Percentiles rank a stretch among this genome's conserved stretches.
phyloP scores from a whole-genome alignment of 2,113 vertebrate genomes.

The Pterocles burchelli region DNA sequence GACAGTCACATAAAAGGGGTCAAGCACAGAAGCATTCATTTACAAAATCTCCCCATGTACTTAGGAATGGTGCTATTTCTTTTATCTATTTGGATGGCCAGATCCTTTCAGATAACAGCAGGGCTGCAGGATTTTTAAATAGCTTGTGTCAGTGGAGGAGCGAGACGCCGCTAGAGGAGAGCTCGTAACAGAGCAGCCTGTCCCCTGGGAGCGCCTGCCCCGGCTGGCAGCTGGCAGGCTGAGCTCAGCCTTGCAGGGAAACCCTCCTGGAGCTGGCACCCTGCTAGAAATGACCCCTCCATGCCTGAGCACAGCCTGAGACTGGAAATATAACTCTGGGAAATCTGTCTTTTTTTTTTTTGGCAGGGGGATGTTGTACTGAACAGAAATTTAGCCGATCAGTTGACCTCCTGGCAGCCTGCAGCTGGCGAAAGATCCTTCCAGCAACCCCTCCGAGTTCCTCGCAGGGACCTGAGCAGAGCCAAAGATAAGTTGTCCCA shows the following conservation, averaged over 20 bases:
- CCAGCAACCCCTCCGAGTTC: accelerated
- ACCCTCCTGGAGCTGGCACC: not conserved
- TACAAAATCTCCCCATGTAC: not conserved
- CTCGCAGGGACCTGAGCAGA: not conserved
- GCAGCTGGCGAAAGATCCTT: not conserved
- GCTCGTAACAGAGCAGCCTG: accelerated
- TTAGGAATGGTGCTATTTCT: not conserved
- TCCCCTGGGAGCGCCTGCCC: not conserved
- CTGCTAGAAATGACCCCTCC: not conserved
- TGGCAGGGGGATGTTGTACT: not conserved
- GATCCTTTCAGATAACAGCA: not conserved
- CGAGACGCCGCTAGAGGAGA: accelerated
- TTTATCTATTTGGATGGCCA: not conserved
- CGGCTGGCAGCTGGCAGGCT: accelerated
- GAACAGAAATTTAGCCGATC: not conserved
- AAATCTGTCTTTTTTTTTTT: not conserved
- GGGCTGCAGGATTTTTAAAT: not conserved
- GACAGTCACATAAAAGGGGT: not conserved
- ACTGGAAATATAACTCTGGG: not conserved
- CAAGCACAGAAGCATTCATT: not conserved
- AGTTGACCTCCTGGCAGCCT: accelerated
- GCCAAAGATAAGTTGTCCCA: not conserved
- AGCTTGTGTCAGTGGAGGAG: not conserved
- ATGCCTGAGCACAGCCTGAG: not conserved
- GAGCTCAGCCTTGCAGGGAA: not conserved